Conservation (phyloP, 2,113 vertebrate genomes). For the Carassius carassius region DNA sequence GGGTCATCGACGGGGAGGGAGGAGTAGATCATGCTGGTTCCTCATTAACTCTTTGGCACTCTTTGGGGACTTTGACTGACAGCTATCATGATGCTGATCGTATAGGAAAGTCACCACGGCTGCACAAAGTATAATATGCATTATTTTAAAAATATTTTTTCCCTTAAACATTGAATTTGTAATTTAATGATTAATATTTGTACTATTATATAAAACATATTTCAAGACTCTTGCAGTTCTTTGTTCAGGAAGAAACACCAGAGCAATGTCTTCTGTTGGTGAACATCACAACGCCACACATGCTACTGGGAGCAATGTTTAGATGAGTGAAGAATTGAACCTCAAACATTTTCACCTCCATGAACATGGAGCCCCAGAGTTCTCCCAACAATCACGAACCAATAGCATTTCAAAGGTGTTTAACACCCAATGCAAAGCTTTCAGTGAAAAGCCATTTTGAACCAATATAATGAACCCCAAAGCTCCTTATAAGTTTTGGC, state of each 20-base stretch:
- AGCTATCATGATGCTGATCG: neutral
- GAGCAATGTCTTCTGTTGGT: neutral
- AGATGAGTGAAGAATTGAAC: neutral
- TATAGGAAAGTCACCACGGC: neutral
- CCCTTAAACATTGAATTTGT: no score
- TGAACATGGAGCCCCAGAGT: neutral
- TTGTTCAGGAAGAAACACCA: neutral
- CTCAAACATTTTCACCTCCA: neutral
- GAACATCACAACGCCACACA: neutral
- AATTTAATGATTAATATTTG: no score
- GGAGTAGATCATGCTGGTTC: conserved; percentile 20
- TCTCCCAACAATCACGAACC: neutral
- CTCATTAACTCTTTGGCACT: neutral
- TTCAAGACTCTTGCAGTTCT: neutral
- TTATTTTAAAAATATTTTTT: no score
- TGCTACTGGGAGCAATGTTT: neutral
- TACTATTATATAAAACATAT: neutral
- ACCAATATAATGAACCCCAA: neutral
- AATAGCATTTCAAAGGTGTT: neutral
- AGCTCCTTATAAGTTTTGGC: neutral
- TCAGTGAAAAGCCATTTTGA: neutral
- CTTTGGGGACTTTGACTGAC: conserved; percentile 5
- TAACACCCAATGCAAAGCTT: neutral
- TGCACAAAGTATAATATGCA: no score
- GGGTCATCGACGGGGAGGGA: conserved; percentile 39